Base-by-base conservation (phyloP, 2,113 vertebrate genomes). In the Tyto alba region DNA sequence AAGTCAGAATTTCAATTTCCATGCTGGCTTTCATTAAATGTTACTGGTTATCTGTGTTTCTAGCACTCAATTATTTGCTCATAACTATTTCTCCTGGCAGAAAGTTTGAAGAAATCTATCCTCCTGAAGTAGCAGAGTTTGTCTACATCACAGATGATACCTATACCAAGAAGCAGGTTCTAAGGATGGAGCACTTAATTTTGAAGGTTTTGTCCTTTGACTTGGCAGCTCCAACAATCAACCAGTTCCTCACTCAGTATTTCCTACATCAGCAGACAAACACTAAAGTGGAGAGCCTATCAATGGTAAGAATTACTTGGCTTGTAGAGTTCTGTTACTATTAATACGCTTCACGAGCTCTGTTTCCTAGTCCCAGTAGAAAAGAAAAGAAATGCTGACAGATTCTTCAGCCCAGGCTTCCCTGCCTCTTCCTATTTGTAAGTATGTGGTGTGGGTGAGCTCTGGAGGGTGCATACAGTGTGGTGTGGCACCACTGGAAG, bases 131-230 rank as follows among this genome's bases (percentile, higher is more conserved):
- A 91, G 98, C 99, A 1, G 99, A 99, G 92, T 99, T 99, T 95
- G 99, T 99, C 56, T 99, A 99, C 98, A 99, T 99, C 97, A 99
- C 99, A 53, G 99, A 99, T 5, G 99, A 99, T 95, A 99, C 99
- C 63, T 99, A 99, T 78, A 99, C 99, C 13, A 99, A 99, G 98
- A 99, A 99, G 89, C 99, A 99, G 93, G 99, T 99, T 96, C 98
- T 99, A 50, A 98, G 98, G 95, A 99, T 99, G 99, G 99, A 99
- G 97, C 99, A 99, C 86, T 97, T 99, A 89, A 99, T 99, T 91
- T 97, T 99, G 11, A 99, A 99, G 97, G 99, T 99, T 85, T 98
- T 99, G 59, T 99, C 99, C 0, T 99, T 99, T 97, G 99, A 99
- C 95, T 98, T 99, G 92, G 99, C 99, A 1, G 99, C 99, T 56